A percentile compares a stretch with the other conserved stretches of the same genome.
phyloP scores from a whole-genome alignment of 2,113 vertebrate species.

The Prionailurus viverrinus region DNA sequence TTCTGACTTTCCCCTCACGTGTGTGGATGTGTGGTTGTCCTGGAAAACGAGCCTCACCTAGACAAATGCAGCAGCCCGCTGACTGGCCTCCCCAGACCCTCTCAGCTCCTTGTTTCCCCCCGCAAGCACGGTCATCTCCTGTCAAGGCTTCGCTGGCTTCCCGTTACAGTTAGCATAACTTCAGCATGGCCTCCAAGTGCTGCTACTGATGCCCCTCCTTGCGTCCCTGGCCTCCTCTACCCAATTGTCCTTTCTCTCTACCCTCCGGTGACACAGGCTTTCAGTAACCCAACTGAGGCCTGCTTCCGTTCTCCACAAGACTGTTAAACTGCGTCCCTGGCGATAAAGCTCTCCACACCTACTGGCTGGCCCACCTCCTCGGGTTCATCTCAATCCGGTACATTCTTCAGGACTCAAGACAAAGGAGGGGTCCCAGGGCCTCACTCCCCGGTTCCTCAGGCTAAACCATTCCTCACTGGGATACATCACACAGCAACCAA shows the following conservation, averaged over 20 bases:
- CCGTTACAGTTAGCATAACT: neutral
- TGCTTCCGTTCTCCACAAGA: neutral
- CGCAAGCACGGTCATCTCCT: neutral
- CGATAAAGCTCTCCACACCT: neutral
- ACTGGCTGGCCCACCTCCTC: neutral
- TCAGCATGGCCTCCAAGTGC: neutral
- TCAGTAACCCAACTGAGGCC: neutral
- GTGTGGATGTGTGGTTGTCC: too few relatives aligned
- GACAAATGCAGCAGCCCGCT: neutral
- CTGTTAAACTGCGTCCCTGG: neutral
- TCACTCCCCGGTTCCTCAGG: neutral
- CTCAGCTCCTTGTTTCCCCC: neutral
- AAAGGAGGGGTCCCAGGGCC: neutral
- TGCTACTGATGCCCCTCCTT: fast-evolving
- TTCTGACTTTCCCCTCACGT: neutral
- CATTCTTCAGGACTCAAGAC: neutral
- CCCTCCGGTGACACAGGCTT: neutral
- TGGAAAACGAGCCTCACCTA: neutral
- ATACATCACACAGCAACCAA: neutral
- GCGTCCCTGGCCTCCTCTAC: neutral
- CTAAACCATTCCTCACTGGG: neutral
- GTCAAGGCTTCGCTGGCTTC: neutral
- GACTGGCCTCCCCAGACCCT: neutral
- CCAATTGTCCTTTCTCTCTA: neutral
- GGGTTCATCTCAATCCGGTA: neutral